Conservation (phyloP, 2,113 vertebrate genomes). For the Chauna torquata region DNA sequence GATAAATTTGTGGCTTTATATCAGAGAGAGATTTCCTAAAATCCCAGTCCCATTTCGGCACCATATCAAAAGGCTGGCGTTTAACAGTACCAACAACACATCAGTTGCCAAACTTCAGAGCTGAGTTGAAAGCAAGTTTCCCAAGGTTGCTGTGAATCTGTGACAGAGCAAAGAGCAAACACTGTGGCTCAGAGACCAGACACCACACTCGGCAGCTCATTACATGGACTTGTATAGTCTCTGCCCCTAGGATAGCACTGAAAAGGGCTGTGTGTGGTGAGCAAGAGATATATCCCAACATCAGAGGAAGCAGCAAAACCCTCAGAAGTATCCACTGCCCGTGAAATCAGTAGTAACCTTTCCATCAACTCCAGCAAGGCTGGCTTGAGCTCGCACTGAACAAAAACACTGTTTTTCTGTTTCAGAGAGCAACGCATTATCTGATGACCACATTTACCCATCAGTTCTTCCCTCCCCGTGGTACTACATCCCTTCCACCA, state of each 20-base stretch:
- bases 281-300: not conserved
- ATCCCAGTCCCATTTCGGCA: not conserved
- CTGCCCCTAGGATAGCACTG: not conserved
- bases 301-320: not conserved
- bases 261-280: not conserved
- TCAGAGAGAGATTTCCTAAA: not conserved
- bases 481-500: not conserved
- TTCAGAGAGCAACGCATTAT: not conserved
- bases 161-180: not conserved
- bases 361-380: not conserved
- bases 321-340: not conserved
- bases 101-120: not conserved
- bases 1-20: not conserved
- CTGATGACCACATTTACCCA: not conserved
- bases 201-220: not conserved
- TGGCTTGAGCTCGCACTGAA: not conserved
- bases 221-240: not conserved
- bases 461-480: not conserved
- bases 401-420: not conserved
- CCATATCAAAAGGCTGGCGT: not conserved
- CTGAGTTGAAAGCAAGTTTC: not conserved
- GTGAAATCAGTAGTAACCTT: not conserved
- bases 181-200: not conserved
- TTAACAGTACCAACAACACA: too few relatives aligned
- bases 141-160: not conserved